These are phyloP conservation scores for Chirona hameri DNA, from an alignment of 2,888 invertebrate genomes.

Conservation along the genomic window DNA sequence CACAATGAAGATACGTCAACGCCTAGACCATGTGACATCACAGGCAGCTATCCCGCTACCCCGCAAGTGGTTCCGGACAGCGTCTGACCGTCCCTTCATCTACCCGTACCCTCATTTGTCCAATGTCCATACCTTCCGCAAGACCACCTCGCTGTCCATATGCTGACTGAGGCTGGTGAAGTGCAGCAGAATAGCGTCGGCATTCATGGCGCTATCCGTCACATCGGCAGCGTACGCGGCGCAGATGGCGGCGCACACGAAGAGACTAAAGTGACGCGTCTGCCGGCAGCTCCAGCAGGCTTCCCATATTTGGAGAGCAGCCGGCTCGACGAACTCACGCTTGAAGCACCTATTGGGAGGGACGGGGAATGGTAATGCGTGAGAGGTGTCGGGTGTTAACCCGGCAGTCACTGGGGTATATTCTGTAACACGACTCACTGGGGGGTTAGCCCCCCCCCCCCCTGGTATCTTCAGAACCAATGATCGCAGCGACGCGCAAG, in stretches of 20 bases:
- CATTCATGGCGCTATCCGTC: conserved; percentile 82
- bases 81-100: too few relatives aligned
- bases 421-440: too few relatives aligned
- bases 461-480: too few relatives aligned
- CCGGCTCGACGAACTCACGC: conserved; percentile 82
- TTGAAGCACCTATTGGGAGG: conserved; percentile 69
- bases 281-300: conserved; percentile 96
- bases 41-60: too few relatives aligned
- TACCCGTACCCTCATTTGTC: neutral
- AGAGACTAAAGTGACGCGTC: conserved; percentile 93
- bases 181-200: conserved; percentile 91
- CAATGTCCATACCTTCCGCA: conserved; percentile 62
- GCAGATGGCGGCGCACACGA: conserved; percentile 87
- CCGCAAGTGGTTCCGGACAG: too few relatives aligned
- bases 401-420: too few relatives aligned
- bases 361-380: too few relatives aligned
- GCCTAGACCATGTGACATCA: too few relatives aligned
- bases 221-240: conserved; percentile 85
- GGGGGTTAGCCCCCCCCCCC: too few relatives aligned
- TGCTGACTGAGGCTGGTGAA: conserved; percentile 96
- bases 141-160: conserved; percentile 88
- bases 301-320: conserved; percentile 90
- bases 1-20: too few relatives aligned
- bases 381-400: too few relatives aligned
- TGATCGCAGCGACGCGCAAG: too few relatives aligned